phyloP scores from a whole-genome alignment of 2,888 invertebrate genomes.

The Autographa pulchrina region DNA sequence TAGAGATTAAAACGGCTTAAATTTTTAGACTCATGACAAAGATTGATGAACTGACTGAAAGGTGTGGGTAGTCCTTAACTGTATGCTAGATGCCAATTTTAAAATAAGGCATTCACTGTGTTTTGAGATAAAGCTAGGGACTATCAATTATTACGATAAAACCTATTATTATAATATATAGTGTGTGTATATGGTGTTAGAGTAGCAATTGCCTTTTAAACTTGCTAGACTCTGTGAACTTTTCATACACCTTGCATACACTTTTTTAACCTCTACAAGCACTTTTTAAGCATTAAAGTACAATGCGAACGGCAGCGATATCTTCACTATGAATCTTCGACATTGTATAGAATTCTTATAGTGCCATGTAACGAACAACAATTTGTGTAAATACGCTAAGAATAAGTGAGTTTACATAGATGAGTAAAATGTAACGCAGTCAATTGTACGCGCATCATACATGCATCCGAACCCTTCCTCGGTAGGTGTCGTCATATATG shows the following conservation, averaged over 20 bases:
- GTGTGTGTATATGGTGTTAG: conserved; percentile 53
- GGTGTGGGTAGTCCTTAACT: conserved; percentile 34
- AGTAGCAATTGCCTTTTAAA: conserved; percentile 60
- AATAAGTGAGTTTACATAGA: conserved; percentile 58
- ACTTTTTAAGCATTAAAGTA: conserved; percentile 57
- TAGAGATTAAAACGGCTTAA: conserved; percentile 51
- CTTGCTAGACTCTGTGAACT: conserved; percentile 62
- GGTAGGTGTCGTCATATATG: conserved; percentile 59
- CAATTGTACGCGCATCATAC: conserved; percentile 80
- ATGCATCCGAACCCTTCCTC: conserved; percentile 66
- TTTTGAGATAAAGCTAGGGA: conserved; percentile 27
- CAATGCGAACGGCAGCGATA: conserved; percentile 55
- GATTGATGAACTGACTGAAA: conserved; percentile 42
- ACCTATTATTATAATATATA: conserved; percentile 55
- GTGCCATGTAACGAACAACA: conserved; percentile 82
- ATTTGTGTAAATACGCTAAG: conserved; percentile 74
- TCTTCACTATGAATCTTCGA: conserved; percentile 51
- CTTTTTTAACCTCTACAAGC: conserved; percentile 32
- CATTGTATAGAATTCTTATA: conserved; percentile 56
- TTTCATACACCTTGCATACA: conserved; percentile 68
- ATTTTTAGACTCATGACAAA: conserved; percentile 40
- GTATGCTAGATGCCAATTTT: conserved; percentile 27
- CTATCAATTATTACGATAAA: conserved; percentile 53
- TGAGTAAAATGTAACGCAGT: conserved; percentile 79
- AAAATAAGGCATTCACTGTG: conserved; percentile 1